Base-by-base conservation (phyloP, 2,797 vertebrate species). In the Poecilia velifera region DNA sequence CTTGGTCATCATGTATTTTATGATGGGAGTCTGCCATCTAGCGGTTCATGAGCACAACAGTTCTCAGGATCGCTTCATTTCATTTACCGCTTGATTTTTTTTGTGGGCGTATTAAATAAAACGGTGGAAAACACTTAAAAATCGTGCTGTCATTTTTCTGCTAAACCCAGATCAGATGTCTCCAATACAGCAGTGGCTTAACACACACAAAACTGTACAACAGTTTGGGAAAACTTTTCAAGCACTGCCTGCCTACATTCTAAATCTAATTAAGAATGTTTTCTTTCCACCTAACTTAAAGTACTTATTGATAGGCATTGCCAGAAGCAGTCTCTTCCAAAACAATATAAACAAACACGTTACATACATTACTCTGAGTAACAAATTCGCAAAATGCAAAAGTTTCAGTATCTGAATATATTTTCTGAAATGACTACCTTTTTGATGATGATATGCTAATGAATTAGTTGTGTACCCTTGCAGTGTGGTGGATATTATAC, bases 1-100 rank as follows among this genome's bases (percentile, higher is more conserved):
- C 39, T 59, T 7, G 3, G 25, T 12, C 18, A 34, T 22, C 12
- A 12, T 43, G 6, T 2, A 20, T 57, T 62, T 66, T 47, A 10
- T 51, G 49, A 36, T 70, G 10, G 6, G 6, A 80, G 62, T n/a
- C 78, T 86, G 89, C 82, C 88, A 86, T 89, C 91, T 77, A 81
- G 78, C 81, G 87, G 79, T 73, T 16, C 18, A 55, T 3, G 9
- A 12, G 3, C 0, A 36, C 39, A 71, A 10, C 0, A 41, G 20
- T 18, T 16, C 3, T 7, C 16, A 12, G 36, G 36, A 39, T 70
- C 3, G 4, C 12, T 43, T 43, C 12, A 13, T 70, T 70, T 68
- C 18, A 39, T 39, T 39, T 39, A 0, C 12, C 3, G 2, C 10
- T 6, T 25, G 22, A 43, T 70, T n/a, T 70, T 25, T 25, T 70